These are phyloP conservation scores for Nemoura dubitans DNA, from an alignment of 2,888 invertebrate genomes.

Conservation along the genomic window DNA sequence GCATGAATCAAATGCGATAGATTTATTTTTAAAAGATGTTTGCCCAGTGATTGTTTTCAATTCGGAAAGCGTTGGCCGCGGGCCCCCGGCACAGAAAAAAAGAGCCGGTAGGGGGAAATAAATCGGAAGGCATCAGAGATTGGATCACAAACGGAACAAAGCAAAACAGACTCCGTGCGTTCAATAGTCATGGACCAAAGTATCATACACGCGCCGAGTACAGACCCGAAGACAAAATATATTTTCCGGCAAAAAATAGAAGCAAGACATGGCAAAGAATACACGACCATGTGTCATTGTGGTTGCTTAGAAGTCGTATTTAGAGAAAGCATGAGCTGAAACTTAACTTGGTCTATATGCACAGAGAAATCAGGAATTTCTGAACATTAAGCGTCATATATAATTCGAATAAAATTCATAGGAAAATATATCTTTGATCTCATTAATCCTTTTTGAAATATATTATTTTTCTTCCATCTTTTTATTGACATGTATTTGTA, in stretches of 20 bases:
- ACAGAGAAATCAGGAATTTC: too few relatives aligned
- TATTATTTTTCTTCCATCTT: too few relatives aligned
- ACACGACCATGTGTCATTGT: too few relatives aligned
- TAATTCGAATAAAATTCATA: too few relatives aligned
- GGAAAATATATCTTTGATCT: too few relatives aligned
- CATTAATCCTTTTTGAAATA: too few relatives aligned
- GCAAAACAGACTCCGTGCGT: slow-evolving; percentile 1
- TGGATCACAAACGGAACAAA: slow-evolving; percentile 25
- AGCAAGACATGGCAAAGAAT: too few relatives aligned
- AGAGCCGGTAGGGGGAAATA: slow-evolving; percentile 16
- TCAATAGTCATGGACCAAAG: not conserved
- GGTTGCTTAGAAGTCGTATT: too few relatives aligned
- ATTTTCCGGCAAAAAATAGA: too few relatives aligned
- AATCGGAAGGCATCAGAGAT: not conserved
- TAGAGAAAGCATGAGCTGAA: too few relatives aligned
- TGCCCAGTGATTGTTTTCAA: slow-evolving; percentile 31
- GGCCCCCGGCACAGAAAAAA: not conserved
- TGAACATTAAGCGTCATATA: too few relatives aligned
- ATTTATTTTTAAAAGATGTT: slow-evolving; percentile 27
- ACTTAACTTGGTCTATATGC: too few relatives aligned
- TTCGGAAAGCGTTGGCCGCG: slow-evolving; percentile 22
- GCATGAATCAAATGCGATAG: slow-evolving; percentile 25
- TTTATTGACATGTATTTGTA: not conserved
- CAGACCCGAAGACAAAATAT: not conserved
- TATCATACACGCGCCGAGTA: not conserved